Evolutionary conservation across 2,797 vertebrate species (phyloP), one percentile per base, ranked within the genome.

Genomic region (Aselliscus stoliczkanus): DNA sequence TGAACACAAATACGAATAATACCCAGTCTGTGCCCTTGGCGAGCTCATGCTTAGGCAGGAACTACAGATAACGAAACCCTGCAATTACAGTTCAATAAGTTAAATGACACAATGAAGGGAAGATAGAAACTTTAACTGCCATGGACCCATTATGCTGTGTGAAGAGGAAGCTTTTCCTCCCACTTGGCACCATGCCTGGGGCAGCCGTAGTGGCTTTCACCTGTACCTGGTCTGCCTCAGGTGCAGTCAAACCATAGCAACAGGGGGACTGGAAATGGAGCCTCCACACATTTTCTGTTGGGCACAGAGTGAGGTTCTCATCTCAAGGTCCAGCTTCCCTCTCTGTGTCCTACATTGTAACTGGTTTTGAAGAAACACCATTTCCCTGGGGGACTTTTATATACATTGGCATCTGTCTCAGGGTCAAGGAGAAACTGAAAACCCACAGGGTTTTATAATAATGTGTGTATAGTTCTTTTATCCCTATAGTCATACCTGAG

Each of bases 41-140:
- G 60, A 79, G 50, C 47, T 86, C n/a, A 15, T 75, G 34, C 60
- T 86, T 58, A 80, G 60, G 73, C 58, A 80, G 47, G 56, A 72
- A 88, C 69, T 73, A 44, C 44, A 80, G 75, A 79, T 47, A 75
- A 70, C 34, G 77, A 73, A 95, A 88, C 86, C 77, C 73, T 70
- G 52, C 54, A 93, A 84, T 95, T 94, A 62, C 20, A 88, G 81
- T 79, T 96, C 39, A 89, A 1, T 79, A 82, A 77, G 34, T 85
- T 79, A 94, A 96, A 75, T 65, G 69, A 37, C 42, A 20, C 14
- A 7, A 3, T 65, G n/a, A 39, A 88, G 31, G n/a, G 34, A 31
- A 94, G 54, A 56, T 52, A 70, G 88, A 70, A 54, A n/a, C 56
- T 82, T 60, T 29, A 31, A 15, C 64, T 76, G 54, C 54, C 85